These are phyloP conservation scores for Dinothrombium tinctorium DNA, from an alignment of 1,140 invertebrate species.

Conservation along the genomic window DNA sequence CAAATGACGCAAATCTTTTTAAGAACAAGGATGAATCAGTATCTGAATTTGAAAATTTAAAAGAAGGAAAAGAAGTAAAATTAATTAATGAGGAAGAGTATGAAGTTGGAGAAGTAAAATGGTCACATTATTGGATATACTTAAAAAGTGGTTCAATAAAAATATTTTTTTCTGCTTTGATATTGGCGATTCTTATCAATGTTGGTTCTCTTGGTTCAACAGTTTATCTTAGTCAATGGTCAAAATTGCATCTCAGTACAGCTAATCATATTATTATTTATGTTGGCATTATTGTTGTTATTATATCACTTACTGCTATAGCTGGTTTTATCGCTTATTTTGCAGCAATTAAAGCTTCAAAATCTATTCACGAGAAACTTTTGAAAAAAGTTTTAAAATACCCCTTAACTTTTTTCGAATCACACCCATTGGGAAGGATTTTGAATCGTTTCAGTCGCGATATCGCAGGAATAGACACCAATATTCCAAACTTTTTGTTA, in stretches of 20 bases:
- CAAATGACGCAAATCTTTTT: too few relatives aligned
- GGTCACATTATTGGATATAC: constrained; percentile 2
- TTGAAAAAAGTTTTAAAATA: too few relatives aligned
- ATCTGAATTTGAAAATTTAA: too few relatives aligned
- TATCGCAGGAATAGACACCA: constrained; percentile 8
- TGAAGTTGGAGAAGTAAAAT: constrained; percentile 7
- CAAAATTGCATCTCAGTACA: neutral
- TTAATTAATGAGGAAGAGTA: constrained; percentile 48
- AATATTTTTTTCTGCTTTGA: too few relatives aligned
- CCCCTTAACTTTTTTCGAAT: too few relatives aligned
- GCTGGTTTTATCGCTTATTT: too few relatives aligned
- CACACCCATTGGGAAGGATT: constrained; percentile 2
- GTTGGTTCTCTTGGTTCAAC: constrained; percentile 20
- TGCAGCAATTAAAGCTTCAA: too few relatives aligned
- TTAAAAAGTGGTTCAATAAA: neutral
- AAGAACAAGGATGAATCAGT: too few relatives aligned
- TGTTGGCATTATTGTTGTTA: too few relatives aligned
- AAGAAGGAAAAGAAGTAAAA: constrained; percentile 23
- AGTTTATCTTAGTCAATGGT: constrained; percentile 21
- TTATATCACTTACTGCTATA: too few relatives aligned
- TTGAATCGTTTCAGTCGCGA: constrained; percentile 11
- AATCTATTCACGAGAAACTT: too few relatives aligned
- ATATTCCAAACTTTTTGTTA: neutral
- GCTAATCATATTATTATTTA: too few relatives aligned
- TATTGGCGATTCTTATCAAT: constrained; percentile 11